Conservation (phyloP, 1,140 invertebrate species). For the Habropoda laboriosa region DNA sequence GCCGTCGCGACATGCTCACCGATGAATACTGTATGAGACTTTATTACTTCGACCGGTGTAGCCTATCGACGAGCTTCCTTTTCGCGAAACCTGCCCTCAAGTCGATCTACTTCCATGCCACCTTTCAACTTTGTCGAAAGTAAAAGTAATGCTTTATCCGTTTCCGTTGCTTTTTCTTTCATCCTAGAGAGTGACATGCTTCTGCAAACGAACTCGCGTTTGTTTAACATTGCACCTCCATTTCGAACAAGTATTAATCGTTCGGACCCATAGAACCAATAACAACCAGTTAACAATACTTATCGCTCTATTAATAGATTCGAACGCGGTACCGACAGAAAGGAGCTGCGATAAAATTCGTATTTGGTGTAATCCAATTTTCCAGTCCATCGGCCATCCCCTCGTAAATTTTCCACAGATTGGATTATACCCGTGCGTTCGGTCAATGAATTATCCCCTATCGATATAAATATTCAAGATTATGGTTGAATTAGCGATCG, state of each 20-base stretch:
- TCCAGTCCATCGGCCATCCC: constrained; percentile 12
- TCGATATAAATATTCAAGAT: constrained; percentile 22
- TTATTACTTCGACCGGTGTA: constrained; percentile 69
- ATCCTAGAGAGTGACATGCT: neutral
- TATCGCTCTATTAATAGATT: neutral
- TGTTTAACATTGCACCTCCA: too few relatives aligned
- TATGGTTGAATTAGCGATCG: neutral
- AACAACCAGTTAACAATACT: too few relatives aligned
- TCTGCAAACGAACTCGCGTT: neutral
- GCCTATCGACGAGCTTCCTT: neutral
- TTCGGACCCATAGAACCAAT: too few relatives aligned
- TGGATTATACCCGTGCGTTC: constrained; percentile 17
- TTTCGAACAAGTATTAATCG: too few relatives aligned
- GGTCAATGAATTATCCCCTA: constrained; percentile 1
- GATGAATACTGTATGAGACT: constrained; percentile 75
- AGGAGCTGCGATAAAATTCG: constrained; percentile 7
- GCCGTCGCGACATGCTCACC: constrained; percentile 67
- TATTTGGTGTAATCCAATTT: constrained; percentile 26
- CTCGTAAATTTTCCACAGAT: constrained; percentile 33
- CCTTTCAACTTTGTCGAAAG: neutral
- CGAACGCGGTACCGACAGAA: neutral
- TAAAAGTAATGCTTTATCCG: neutral
- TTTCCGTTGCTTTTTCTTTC: neutral
- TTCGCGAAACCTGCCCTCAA: neutral
- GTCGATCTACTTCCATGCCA: neutral